Evolutionary conservation across 2,888 invertebrate genomes (phyloP).

Genomic region (Pachycephus smyrnensis): DNA sequence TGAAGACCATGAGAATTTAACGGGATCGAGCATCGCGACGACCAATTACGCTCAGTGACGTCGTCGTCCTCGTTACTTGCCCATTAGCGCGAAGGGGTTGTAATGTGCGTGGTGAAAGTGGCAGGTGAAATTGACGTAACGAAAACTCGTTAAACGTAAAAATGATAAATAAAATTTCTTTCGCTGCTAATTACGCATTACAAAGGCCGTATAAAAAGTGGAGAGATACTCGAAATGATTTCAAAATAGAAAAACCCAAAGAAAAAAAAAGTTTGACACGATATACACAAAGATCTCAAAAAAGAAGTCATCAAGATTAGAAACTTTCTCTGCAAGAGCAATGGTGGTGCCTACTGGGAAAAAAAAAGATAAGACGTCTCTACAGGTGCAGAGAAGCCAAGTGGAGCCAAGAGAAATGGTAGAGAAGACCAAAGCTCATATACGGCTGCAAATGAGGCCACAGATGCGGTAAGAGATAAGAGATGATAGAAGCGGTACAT

Average conservation of each 20-base stretch:
- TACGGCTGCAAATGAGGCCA: conserved; percentile 60
- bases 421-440: conserved; percentile 39
- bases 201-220: background rate
- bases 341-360: background rate
- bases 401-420: background rate
- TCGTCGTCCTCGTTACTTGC: background rate
- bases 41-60: background rate
- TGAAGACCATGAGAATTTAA: background rate
- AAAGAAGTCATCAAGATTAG: background rate
- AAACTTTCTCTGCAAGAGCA: background rate
- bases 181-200: background rate
- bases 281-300: background rate
- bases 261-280: background rate
- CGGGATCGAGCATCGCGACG: background rate
- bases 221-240: background rate
- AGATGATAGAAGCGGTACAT: conserved; percentile 55
- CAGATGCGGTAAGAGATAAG: conserved; percentile 56
- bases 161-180: background rate
- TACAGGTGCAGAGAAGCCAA: background rate
- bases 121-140: background rate
- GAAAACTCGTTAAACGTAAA: background rate
- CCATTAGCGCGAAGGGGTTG: background rate
- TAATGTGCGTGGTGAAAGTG: background rate
- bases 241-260: background rate
- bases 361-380: background rate